Evolutionary conservation across 2,113 vertebrate genomes (phyloP).

Genomic region (Xyliphius kryptos): DNA sequence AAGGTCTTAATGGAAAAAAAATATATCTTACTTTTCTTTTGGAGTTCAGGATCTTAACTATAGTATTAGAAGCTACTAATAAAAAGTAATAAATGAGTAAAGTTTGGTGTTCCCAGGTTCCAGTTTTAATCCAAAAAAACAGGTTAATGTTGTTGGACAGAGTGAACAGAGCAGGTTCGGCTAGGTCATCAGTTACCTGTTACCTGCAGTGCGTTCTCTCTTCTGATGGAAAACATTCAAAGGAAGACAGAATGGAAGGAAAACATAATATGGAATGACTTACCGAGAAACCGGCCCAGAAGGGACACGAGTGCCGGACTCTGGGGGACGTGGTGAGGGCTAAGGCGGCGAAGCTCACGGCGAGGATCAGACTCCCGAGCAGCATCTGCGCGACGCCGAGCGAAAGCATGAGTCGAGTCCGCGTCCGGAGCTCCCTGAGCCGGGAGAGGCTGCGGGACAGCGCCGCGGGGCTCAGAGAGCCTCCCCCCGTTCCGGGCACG

Average conservation of each 20-base stretch:
- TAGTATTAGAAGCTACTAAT: no score
- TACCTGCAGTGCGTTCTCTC: no score
- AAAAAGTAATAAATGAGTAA: not conserved
- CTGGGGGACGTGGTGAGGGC: slow-evolving; percentile 92
- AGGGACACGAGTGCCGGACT: slow-evolving; percentile 91
- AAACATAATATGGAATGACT: slow-evolving; percentile 65
- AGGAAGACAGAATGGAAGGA: no score
- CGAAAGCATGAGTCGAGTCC: slow-evolving; percentile 85
- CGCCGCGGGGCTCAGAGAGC: slow-evolving; percentile 75
- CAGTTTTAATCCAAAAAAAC: no score
- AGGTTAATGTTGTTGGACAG: no score
- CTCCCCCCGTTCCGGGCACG: slow-evolving; percentile 66
- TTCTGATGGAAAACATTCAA: no score
- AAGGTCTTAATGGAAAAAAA: no score
- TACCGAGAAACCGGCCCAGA: slow-evolving; percentile 98
- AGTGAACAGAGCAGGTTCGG: no score
- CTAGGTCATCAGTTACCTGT: no score
- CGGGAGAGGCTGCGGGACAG: slow-evolving; percentile 85
- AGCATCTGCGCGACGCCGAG: slow-evolving; percentile 93
- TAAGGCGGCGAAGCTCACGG: slow-evolving; percentile 93
- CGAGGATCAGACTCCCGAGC: slow-evolving; percentile 89
- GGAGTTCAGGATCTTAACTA: no score
- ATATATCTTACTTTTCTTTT: no score
- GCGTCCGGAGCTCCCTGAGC: slow-evolving; percentile 77
- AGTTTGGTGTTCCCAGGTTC: no score